These are phyloP conservation scores for Eumeta japonica DNA, from an alignment of 1,140 invertebrate genomes.

Conservation along the genomic window DNA sequence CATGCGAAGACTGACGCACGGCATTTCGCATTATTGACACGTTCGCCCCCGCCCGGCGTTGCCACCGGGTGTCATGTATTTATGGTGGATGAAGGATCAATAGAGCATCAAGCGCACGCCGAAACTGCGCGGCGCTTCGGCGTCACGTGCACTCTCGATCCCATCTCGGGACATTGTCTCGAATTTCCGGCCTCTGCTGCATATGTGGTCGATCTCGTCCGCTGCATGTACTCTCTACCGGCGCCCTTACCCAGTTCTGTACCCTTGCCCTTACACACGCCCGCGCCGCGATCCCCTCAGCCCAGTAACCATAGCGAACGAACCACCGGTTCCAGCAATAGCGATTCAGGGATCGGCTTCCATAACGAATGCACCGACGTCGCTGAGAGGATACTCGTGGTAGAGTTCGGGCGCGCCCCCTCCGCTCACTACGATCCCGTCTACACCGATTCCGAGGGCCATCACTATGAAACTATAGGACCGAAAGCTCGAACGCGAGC, in stretches of 20 bases:
- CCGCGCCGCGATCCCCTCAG: conserved; percentile 65
- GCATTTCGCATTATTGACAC: conserved; percentile 90
- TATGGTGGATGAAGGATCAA: conserved; percentile 82
- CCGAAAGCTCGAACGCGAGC: no score
- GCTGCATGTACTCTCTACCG: conserved; percentile 65
- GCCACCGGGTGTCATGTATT: conserved; percentile 81
- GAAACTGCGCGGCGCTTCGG: conserved; percentile 75
- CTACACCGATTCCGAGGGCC: conserved; percentile 46
- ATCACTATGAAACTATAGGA: conserved; percentile 53
- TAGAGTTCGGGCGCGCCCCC: conserved; percentile 66
- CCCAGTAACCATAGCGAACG: conserved; percentile 78
- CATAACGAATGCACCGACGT: conserved; percentile 81
- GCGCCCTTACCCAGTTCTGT: conserved; percentile 40
- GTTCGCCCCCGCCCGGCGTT: conserved; percentile 60
- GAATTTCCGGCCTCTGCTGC: conserved; percentile 90
- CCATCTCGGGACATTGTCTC: conserved; percentile 69
- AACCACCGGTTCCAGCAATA: conserved; percentile 87
- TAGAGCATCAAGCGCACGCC: conserved; percentile 77
- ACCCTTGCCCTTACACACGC: conserved; percentile 17
- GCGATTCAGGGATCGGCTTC: conserved; percentile 92
- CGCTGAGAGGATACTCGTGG: conserved; percentile 77
- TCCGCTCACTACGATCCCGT: conserved; percentile 36
- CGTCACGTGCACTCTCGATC: conserved; percentile 73
- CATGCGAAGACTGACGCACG: conserved; percentile 75
- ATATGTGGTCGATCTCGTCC: conserved; percentile 74